These are phyloP conservation scores for Spinus pinus DNA, from an alignment of 2,797 vertebrate genomes.

Conservation along the genomic window DNA sequence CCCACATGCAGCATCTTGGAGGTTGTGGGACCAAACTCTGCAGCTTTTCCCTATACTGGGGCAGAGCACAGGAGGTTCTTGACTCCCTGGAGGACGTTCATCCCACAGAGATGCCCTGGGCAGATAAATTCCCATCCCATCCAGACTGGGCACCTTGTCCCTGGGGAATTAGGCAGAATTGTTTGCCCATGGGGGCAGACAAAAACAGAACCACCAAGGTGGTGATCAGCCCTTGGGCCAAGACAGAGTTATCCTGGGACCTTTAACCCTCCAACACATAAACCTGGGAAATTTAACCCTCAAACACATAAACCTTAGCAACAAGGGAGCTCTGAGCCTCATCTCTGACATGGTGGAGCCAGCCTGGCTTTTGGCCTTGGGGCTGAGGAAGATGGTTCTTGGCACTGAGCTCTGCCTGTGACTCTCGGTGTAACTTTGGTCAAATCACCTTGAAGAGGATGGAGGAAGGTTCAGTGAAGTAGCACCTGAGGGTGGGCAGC, in stretches of 20 bases:
- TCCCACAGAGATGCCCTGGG: neutral
- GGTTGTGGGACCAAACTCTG: fast-evolving
- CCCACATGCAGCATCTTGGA: neutral
- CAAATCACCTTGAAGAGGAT: neutral
- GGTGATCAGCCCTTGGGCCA: neutral
- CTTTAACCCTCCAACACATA: neutral
- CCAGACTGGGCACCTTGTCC: neutral
- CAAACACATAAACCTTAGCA: neutral
- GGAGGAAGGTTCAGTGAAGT: neutral
- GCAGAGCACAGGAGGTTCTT: neutral
- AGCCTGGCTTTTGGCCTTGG: neutral
- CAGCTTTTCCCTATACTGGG: neutral
- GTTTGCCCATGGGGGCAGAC: neutral
- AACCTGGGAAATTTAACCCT: neutral
- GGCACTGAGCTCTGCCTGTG: neutral
- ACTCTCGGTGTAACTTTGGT: neutral
- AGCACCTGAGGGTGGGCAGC: neutral
- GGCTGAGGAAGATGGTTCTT: neutral
- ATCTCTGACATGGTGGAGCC: neutral
- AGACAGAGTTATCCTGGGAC: neutral
- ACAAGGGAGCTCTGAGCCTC: neutral
- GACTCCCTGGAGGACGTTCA: neutral
- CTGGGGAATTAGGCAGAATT: neutral
- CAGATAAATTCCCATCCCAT: neutral
- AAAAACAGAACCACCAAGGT: neutral